phyloP scores from a whole-genome alignment of 2,888 invertebrate species.

The Nipponacmea schrenckii region DNA sequence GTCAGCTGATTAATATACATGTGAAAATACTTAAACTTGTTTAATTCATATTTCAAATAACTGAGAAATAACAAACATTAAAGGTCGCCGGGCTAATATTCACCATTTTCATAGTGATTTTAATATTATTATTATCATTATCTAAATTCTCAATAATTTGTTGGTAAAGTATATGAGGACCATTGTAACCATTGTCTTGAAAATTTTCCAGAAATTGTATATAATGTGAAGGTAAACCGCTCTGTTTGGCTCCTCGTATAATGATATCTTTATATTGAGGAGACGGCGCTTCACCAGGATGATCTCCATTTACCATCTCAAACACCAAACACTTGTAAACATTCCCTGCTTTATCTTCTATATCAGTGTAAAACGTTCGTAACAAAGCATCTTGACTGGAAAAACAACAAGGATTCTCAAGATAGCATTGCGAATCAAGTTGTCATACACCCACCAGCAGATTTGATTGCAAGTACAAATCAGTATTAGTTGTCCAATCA shows the following conservation, averaged over 20 bases:
- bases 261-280: conserved; percentile 80
- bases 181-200: conserved; percentile 80
- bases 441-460: too few relatives aligned
- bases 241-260: conserved; percentile 80
- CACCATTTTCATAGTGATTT: too few relatives aligned
- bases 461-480: too few relatives aligned
- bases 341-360: neutral
- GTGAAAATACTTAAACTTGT: too few relatives aligned
- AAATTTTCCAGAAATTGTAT: conserved; percentile 76
- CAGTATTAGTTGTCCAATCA: neutral
- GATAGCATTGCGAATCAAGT: neutral
- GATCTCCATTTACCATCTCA: neutral
- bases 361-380: neutral
- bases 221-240: conserved; percentile 80
- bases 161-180: conserved; percentile 33
- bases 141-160: neutral
- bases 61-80: too few relatives aligned
- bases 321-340: conserved; percentile 42
- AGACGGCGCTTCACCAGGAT: conserved; percentile 73
- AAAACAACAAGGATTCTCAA: neutral
- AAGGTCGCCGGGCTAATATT: too few relatives aligned
- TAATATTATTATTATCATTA: neutral
- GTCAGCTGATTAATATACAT: too few relatives aligned
- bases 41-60: too few relatives aligned
- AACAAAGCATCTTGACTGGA: neutral